Percentiles rank a stretch among this genome's conserved stretches.
Conservation (phyloP, 2,888 invertebrate genomes). For the Autographa pulchrina region DNA sequence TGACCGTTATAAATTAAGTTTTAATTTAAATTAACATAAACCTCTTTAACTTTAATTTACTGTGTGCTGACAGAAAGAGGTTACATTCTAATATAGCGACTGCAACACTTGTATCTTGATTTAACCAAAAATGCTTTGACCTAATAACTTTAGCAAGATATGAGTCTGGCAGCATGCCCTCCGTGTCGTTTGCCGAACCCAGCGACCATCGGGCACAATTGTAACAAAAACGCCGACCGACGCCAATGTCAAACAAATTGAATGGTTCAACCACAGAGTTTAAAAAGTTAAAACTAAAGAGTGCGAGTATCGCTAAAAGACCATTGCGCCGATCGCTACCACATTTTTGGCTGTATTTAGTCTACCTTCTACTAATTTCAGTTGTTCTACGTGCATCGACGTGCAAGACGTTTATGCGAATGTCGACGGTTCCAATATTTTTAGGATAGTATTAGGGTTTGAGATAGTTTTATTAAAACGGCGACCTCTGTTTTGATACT, state of each 20-base stretch:
- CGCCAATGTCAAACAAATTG: slow-evolving; percentile 14
- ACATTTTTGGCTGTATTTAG: too few species aligned
- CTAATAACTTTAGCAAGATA: slow-evolving; percentile 19
- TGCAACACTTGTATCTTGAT: slow-evolving; percentile 5
- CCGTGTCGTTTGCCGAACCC: slow-evolving; percentile 31
- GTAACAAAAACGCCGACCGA: slow-evolving; percentile 29
- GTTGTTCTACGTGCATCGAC: too few species aligned
- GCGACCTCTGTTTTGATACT: too few species aligned
- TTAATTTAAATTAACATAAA: not conserved
- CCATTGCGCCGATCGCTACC: too few species aligned
- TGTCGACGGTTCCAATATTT: too few species aligned
- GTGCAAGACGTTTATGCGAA: too few species aligned
- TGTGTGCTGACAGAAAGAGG: not conserved
- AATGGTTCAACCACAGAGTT: not conserved
- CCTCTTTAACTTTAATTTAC: not conserved
- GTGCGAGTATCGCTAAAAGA: too few species aligned
- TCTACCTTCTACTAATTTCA: too few species aligned
- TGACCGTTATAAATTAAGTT: too few species aligned
- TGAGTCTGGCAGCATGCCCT: slow-evolving; percentile 37
- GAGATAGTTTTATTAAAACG: too few species aligned
- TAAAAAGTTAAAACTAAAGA: too few species aligned
- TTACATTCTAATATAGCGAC: not conserved
- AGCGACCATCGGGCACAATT: slow-evolving; percentile 23
- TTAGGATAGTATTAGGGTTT: too few species aligned
- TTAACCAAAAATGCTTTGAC: not conserved